Conservation (phyloP, 53 echinoderm and acorn worm genomes). For the Crossaster papposus region DNA sequence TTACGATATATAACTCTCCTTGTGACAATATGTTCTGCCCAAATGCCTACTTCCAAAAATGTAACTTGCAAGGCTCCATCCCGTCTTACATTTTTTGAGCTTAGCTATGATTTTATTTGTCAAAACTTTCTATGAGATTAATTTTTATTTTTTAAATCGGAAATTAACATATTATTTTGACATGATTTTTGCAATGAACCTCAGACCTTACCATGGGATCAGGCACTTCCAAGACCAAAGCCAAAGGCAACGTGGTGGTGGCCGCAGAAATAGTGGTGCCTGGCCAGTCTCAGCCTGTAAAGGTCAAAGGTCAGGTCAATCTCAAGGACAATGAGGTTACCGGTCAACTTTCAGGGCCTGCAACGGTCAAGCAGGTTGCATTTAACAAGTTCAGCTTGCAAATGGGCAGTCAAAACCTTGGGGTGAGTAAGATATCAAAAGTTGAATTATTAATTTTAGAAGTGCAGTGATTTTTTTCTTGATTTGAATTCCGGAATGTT, state of each 20-base stretch:
- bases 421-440: constrained; percentile 57
- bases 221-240: constrained; percentile 72
- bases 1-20: too few species aligned
- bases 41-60: too few species aligned
- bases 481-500: too few species aligned
- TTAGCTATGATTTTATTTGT: too few species aligned
- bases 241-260: constrained; percentile 65
- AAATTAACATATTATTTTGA: background rate
- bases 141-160: too few species aligned
- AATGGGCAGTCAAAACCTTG: constrained; percentile 75
- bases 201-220: constrained; percentile 72
- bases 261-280: constrained; percentile 88
- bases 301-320: constrained; percentile 73
- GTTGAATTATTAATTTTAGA: background rate
- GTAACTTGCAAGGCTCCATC: too few species aligned
- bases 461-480: too few species aligned
- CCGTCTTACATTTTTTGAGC: too few species aligned
- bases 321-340: constrained; percentile 30
- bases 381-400: constrained; percentile 88
- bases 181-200: background rate
- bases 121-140: too few species aligned
- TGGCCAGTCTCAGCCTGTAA: constrained; percentile 77
- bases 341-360: constrained; percentile 60
- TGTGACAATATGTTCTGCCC: too few species aligned
- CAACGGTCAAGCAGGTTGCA: constrained; percentile 86